Percentiles rank a stretch among this genome's conserved stretches.
phyloP scores from a whole-genome alignment of 2,888 invertebrate genomes.

The Drosophila neoperkinsi region DNA sequence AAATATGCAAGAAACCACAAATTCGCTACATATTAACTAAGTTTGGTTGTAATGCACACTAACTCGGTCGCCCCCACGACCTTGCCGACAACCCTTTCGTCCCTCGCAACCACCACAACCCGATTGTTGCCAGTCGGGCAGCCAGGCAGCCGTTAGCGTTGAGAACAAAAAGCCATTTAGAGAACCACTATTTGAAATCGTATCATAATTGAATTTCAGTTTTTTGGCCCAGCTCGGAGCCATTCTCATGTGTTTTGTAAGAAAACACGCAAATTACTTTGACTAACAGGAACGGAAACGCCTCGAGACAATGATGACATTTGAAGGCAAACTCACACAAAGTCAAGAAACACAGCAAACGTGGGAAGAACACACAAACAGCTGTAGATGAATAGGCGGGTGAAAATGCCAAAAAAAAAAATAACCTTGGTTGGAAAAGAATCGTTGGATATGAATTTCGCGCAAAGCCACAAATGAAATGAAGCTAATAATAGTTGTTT shows the following conservation, averaged over 20 bases:
- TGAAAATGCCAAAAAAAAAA: neutral
- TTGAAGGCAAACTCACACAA: conserved; percentile 42
- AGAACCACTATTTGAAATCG: conserved; percentile 63
- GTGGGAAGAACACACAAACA: conserved; percentile 7
- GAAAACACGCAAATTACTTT: conserved; percentile 58
- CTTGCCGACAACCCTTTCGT: neutral
- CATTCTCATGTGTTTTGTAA: conserved; percentile 35
- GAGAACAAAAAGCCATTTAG: conserved; percentile 48
- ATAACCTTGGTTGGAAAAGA: neutral
- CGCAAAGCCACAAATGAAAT: neutral
- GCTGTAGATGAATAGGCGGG: neutral
- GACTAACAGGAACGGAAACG: conserved; percentile 43
- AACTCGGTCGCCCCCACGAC: conserved; percentile 17
- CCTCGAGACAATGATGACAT: conserved; percentile 68
- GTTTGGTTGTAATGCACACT: conserved; percentile 29
- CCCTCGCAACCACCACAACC: neutral
- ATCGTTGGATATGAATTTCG: neutral
- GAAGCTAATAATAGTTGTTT: neutral
- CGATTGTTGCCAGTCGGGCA: conserved; percentile 5
- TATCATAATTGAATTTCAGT: conserved; percentile 73
- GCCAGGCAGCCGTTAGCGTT: conserved; percentile 10
- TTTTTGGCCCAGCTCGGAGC: conserved; percentile 25
- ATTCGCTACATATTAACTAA: conserved; percentile 36
- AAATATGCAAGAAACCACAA: conserved; percentile 60
- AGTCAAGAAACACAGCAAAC: conserved; percentile 26